Evolutionary conservation across 2,797 vertebrate genomes (phyloP).

Genomic region (Tachyglossus aculeatus): DNA sequence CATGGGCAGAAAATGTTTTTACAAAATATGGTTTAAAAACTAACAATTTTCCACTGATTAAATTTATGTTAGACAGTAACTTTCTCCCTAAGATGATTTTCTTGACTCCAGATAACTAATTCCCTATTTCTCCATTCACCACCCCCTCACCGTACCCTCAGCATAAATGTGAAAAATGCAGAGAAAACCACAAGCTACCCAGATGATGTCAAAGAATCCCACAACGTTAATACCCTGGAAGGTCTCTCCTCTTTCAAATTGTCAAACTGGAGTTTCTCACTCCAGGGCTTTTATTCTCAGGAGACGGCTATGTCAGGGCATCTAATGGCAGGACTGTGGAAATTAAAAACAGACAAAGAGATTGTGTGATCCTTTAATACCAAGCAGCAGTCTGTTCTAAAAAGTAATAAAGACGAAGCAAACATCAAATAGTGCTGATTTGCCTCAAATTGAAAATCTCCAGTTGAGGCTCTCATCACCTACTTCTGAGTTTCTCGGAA

Average conservation of each 20-base stretch:
- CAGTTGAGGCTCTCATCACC: not conserved
- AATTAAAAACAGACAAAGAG: not conserved
- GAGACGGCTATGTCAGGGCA: not conserved
- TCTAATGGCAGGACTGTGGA: not conserved
- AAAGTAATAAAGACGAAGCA: not conserved
- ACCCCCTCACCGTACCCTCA: not conserved
- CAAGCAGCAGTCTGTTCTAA: slow-evolving; percentile 4
- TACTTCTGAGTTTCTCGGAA: not conserved
- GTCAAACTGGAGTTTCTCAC: not conserved
- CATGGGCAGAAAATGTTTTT: no score
- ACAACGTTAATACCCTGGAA: not conserved
- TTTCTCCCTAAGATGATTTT: no score
- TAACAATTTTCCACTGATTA: no score
- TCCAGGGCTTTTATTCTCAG: not conserved
- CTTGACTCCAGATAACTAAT: no score
- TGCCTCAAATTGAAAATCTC: not conserved
- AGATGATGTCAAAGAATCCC: not conserved
- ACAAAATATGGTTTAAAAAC: no score
- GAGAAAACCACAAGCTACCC: not conserved
- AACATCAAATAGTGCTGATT: not conserved
- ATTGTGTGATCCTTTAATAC: slow-evolving; percentile 3
- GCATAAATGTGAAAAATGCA: not conserved
- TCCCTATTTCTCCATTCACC: not conserved
- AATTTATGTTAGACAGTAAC: no score
- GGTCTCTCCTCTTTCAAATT: not conserved